Base-by-base conservation (phyloP, 1,140 invertebrate genomes). In the Steinernema feltiae region DNA sequence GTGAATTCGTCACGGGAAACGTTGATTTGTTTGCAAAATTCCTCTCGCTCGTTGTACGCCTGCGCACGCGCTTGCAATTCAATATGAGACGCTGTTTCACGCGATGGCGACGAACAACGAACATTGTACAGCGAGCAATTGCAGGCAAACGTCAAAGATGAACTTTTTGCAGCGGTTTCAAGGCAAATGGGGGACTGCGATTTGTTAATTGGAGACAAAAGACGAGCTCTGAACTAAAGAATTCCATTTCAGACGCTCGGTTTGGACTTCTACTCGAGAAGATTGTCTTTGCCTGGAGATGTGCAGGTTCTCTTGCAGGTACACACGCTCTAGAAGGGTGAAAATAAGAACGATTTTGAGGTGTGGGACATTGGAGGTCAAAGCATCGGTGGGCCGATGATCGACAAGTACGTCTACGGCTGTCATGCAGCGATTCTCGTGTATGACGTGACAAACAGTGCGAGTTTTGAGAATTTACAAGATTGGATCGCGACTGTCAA, bases 341-440 rank as follows among this genome's bases (percentile, higher is more conserved):
- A n/a, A n/a, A n/a, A n/a, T n/a, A n/a, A n/a, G n/a, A n/a, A n/a
- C 84, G 0, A 90, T 91, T 84, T 90, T 92, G 24, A 93, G 86
- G 88, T 95, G 21, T 94, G 92, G 90, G 93, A 95, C 85, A 90
- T 94, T 71, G 92, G 92, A 30, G 93, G 93, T 7, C 89, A 91
- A 46, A 90, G 92, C 30, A 84, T 93, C 21, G 88, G 89, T 70
- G 91, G 91, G 15, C 87, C 89, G 63, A 93, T 95, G 92, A 86
- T 94, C n/a, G 90, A 91, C 72, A 94, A 93, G 87, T 94, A 94
- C 85, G 86, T 94, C 30, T 93, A 90, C 86, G 91, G 90, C 75
- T 90, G 91, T 69, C 89, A 94, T 88, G 93, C 94, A 46, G 89
- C 94, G 74, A 83, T 95, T 70, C 88, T 94, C 72, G 91, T 94